phyloP scores from a whole-genome alignment of 2,888 invertebrate species.

The Meiosimyza decipiens region DNA sequence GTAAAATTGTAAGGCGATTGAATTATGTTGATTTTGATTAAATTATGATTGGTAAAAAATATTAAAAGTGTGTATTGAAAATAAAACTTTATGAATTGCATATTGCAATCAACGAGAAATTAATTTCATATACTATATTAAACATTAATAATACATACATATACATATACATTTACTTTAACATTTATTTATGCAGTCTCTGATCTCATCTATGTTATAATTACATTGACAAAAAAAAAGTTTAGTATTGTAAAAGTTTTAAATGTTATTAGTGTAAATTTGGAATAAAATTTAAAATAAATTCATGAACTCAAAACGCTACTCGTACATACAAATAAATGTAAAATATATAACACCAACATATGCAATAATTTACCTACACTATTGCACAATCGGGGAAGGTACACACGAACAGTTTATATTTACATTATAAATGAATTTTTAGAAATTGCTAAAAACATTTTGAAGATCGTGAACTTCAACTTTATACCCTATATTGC shows the following conservation, averaged over 20 bases:
- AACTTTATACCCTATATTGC: too few species aligned
- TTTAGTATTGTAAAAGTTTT: background rate
- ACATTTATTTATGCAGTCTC: conserved; percentile 23
- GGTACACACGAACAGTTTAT: too few species aligned
- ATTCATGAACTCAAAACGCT: background rate
- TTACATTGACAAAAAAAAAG: background rate
- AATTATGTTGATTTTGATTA: too few species aligned
- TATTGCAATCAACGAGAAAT: conserved; percentile 38
- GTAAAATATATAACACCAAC: conserved; percentile 31
- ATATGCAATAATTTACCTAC: conserved; percentile 12
- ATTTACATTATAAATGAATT: too few species aligned
- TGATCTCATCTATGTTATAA: conserved; percentile 10
- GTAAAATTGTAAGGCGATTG: too few species aligned
- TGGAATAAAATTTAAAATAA: background rate
- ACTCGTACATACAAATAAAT: background rate
- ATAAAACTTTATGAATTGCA: conserved; percentile 38
- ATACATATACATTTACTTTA: background rate
- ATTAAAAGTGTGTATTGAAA: conserved; percentile 24
- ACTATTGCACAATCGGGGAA: conserved; percentile 35
- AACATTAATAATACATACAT: conserved; percentile 9
- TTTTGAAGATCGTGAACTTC: too few species aligned
- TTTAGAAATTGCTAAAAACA: too few species aligned
- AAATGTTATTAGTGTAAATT: conserved; percentile 16
- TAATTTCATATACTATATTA: conserved; percentile 24
- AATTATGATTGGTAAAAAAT: background rate